Evolutionary conservation across 2,113 vertebrate species (phyloP), one percentile per base, ranked within the genome.

Genomic region (Corydoras sp.): DNA sequence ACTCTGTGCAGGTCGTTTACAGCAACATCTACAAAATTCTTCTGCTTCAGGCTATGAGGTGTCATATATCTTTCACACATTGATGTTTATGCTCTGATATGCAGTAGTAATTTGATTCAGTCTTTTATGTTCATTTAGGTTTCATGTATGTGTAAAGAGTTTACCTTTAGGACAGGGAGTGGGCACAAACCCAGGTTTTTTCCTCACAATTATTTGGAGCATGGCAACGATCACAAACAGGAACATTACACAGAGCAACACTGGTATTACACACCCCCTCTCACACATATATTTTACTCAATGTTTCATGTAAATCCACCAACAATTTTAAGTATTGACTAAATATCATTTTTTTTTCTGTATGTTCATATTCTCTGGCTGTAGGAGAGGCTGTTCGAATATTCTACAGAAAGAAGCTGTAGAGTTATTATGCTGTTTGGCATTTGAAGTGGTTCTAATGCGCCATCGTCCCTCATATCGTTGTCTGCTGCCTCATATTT

Each of bases 21-120:
- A 86, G 88, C 60, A 97, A 94, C 73, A 15, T 94, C 71, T 95
- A 94, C 86, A 92, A 94, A 83, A 86, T 93, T 72, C 87, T 96
- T 77, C 86, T 97, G 62, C 92, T 98, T 69, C 96, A 98, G 65
- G 95, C 95, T 1, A 91, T 87, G 89, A 95, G 96, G 96, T 98
- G 80, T 2, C 32, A 24, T 7, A 13, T 10, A 13, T 43, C 35
- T 43, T 43, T 43, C 2, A 43, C 35, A 43, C 35, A 43, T 43
- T 43, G 35, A 43, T 43, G 1, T 1, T 43, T 43, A 43, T 43
- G 35, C 2, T 8, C 35, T 43, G 35, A 43, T 4, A 43, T 4
- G 35, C 35, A 43, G 35, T 2, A 43, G 4, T 43, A 43, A 43
- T 43, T 43, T 43, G 7, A 43, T 43, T 43, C 2, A 43, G 1